These are phyloP conservation scores for Gila robusta DNA, from an alignment of 2,797 vertebrate genomes.

Conservation along the genomic window DNA sequence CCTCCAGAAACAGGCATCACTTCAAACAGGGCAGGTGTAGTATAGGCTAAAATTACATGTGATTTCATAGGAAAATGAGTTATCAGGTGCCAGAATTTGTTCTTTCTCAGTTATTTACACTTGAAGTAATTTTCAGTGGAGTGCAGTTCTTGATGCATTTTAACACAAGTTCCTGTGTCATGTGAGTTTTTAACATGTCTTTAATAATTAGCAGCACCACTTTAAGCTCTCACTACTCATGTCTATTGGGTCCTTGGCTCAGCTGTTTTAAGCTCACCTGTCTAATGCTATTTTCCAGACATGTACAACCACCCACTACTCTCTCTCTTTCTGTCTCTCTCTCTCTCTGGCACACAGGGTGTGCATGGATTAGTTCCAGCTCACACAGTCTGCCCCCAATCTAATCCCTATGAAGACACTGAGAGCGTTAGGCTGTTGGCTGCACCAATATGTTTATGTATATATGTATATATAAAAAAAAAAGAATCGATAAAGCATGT, in stretches of 20 bases:
- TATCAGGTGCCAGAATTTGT: background rate
- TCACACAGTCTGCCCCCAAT: conserved; percentile 38
- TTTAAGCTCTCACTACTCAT: conserved; percentile 31
- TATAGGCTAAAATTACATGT: background rate
- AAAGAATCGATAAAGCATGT: background rate
- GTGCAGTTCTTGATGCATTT: conserved; percentile 2
- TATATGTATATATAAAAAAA: too few species aligned
- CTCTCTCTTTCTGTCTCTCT: background rate
- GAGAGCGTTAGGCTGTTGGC: conserved; percentile 23
- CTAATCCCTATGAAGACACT: conserved; percentile 31
- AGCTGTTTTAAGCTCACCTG: conserved; percentile 45
- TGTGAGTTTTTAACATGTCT: conserved; percentile 27
- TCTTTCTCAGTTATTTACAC: conserved; percentile 4
- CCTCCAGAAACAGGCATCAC: background rate
- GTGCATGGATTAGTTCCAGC: conserved; percentile 43
- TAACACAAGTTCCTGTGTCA: background rate
- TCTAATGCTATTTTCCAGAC: conserved; percentile 48
- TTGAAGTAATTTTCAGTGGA: background rate
- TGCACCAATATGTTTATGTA: conserved; percentile 6
- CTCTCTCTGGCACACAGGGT: conserved; percentile 11
- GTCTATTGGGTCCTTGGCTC: conserved; percentile 13
- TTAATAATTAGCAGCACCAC: conserved; percentile 3
- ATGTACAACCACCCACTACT: conserved; percentile 33
- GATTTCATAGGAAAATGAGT: background rate
- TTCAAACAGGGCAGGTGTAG: background rate